phyloP scores from a whole-genome alignment of 2,797 vertebrate genomes.

The Phaenicophaeus curvirostris region DNA sequence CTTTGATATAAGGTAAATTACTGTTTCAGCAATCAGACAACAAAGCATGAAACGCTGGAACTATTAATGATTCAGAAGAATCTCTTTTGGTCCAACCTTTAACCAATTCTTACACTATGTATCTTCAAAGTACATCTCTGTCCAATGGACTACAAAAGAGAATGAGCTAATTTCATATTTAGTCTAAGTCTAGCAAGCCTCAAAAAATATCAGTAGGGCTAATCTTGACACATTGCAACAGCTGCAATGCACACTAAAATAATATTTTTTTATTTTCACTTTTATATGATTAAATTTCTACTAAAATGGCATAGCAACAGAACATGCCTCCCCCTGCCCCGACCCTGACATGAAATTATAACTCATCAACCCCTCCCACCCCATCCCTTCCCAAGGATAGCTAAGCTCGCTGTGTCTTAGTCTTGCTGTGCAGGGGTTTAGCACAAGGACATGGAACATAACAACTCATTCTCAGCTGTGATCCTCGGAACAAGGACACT shows the following conservation, averaged over 20 bases:
- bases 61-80: background rate
- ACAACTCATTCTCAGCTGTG: background rate
- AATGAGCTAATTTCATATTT: background rate
- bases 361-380: background rate
- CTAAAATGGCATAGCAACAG: background rate
- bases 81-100: background rate
- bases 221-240: background rate
- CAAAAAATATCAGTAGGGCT: background rate
- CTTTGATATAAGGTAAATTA: background rate
- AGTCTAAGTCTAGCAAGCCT: background rate
- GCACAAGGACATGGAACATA: background rate
- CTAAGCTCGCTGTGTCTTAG: background rate
- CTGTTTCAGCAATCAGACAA: background rate
- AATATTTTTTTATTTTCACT: background rate
- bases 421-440: background rate
- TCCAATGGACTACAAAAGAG: background rate
- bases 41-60: background rate
- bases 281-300: background rate
- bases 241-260: background rate
- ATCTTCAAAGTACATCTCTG: background rate
- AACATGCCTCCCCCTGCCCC: background rate
- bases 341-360: background rate
- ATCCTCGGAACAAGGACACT: background rate
- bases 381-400: background rate
- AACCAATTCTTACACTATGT: background rate